Conservation (phyloP, 2,888 invertebrate species). For the Epistrophe eligans region DNA sequence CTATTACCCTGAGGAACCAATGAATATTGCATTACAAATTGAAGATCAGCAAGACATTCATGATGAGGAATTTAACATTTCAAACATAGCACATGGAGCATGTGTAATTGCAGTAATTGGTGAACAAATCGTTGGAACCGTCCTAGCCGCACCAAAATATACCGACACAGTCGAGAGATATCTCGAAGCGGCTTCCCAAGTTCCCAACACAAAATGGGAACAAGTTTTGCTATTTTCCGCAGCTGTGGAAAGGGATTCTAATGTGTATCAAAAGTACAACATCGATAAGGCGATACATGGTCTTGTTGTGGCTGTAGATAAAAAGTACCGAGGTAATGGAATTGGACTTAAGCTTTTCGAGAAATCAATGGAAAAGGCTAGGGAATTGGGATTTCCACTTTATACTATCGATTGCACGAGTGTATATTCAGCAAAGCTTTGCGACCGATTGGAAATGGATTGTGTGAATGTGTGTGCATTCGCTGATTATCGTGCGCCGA, state of each 20-base stretch:
- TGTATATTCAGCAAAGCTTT: conserved; percentile 79
- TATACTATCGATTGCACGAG: conserved; percentile 81
- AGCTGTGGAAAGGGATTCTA: conserved; percentile 79
- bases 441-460: conserved; percentile 79
- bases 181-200: conserved; percentile 76
- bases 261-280: conserved; percentile 78
- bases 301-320: conserved; percentile 80
- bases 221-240: conserved; percentile 79
- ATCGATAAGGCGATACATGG: conserved; percentile 79
- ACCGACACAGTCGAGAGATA: conserved; percentile 76
- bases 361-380: conserved; percentile 77
- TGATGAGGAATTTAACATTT: conserved; percentile 80
- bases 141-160: conserved; percentile 80
- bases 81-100: conserved; percentile 77
- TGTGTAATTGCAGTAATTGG: conserved; percentile 77
- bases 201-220: conserved; percentile 80
- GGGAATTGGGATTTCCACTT: conserved; percentile 78
- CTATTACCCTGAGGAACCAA: too few relatives aligned
- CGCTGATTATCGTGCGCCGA: conserved; percentile 78
- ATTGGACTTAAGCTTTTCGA: conserved; percentile 79
- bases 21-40: too few relatives aligned
- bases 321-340: conserved; percentile 78
- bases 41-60: conserved; percentile 78
- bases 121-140: conserved; percentile 78
- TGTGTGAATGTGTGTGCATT: conserved; percentile 79